Evolutionary conservation across 2,113 vertebrate genomes (phyloP).

Genomic region (Oxyura jamaicensis): DNA sequence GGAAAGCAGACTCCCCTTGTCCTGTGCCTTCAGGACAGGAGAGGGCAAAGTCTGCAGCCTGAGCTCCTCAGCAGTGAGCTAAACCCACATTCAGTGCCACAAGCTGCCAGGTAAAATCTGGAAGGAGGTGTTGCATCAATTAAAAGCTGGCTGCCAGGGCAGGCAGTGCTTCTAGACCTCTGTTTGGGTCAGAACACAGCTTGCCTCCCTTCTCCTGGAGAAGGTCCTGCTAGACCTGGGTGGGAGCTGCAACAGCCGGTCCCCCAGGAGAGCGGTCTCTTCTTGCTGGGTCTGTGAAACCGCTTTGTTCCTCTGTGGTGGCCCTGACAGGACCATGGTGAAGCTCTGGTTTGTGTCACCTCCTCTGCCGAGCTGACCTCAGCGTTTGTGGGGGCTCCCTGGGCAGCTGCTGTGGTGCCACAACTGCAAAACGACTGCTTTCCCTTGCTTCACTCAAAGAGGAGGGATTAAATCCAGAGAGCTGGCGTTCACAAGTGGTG

Average conservation of each 20-base stretch:
- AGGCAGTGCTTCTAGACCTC: background rate
- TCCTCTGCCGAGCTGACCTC: background rate
- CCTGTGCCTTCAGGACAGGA: background rate
- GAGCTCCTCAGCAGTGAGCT: background rate
- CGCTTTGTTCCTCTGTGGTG: background rate
- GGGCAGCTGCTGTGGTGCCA: background rate
- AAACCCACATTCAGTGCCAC: background rate
- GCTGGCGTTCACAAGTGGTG: background rate
- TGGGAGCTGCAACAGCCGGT: background rate
- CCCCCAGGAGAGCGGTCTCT: background rate
- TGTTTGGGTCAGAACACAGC: background rate
- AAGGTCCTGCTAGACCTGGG: background rate
- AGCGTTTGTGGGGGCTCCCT: background rate
- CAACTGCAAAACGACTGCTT: background rate
- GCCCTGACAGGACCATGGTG: background rate
- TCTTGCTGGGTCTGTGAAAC: background rate
- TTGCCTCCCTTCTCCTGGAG: background rate
- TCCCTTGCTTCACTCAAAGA: background rate
- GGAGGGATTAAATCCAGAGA: background rate
- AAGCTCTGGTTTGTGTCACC: background rate
- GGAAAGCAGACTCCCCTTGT: background rate
- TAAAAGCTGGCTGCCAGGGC: background rate
- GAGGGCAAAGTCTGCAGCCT: background rate
- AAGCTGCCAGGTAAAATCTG: background rate
- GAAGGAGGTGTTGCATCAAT: background rate